Percentiles rank a stretch among this genome's conserved stretches.
Conservation (phyloP, 2,113 vertebrate species). For the Actenoides lindsayi region DNA sequence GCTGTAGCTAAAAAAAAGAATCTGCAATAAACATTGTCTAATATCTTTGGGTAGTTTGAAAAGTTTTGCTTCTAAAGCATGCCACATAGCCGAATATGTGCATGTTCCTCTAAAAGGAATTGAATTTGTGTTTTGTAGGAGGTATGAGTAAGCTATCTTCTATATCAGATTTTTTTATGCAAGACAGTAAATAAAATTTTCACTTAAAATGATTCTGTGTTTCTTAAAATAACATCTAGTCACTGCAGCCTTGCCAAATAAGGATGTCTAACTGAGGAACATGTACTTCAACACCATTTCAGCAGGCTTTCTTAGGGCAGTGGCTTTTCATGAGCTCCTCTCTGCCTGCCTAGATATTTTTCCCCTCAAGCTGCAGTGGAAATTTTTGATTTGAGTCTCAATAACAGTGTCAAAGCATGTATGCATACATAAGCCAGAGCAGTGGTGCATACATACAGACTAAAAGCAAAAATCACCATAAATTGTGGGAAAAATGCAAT, state of each 20-base stretch:
- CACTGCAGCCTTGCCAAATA: not conserved
- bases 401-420: not conserved
- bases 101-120: not conserved
- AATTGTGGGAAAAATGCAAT: not conserved
- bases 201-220: not conserved
- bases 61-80: not conserved
- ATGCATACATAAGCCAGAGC: rapidly evolving
- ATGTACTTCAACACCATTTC: not conserved
- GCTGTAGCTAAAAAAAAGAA: not conserved
- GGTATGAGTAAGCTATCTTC: not conserved
- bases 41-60: not conserved
- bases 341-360: not conserved
- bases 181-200: slow-evolving; percentile 6
- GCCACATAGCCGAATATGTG: not conserved
- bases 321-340: not conserved
- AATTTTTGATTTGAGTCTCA: not conserved
- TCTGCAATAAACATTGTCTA: not conserved
- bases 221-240: slow-evolving; percentile 22
- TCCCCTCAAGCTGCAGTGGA: not conserved
- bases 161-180: not conserved
- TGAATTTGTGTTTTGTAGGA: not conserved
- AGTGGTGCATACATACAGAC: not conserved
- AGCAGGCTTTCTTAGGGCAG: not conserved
- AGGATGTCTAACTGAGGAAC: not conserved
- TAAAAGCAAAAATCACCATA: not conserved